A percentile compares a stretch with the other conserved stretches of the same genome.
Evolutionary conservation across 2,113 vertebrate genomes (phyloP).

Genomic region (Limanda limanda): DNA sequence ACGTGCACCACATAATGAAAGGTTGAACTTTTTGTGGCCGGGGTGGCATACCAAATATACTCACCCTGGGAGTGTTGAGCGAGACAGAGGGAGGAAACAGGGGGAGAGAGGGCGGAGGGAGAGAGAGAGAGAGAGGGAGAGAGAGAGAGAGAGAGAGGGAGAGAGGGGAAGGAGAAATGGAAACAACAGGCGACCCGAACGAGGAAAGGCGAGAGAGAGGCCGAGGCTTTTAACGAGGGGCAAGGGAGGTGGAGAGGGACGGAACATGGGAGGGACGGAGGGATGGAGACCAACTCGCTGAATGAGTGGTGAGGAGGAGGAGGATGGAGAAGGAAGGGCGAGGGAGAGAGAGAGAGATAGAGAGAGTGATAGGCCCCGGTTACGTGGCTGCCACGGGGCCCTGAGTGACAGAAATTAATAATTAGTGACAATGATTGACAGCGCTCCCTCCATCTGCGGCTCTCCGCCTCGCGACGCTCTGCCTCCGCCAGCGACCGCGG

Average conservation of each 20-base stretch:
- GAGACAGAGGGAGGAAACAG: slow-evolving; percentile 29
- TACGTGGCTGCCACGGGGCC: slow-evolving; percentile 89
- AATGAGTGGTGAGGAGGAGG: slow-evolving; percentile 79
- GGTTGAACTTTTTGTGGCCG: slow-evolving; percentile 85
- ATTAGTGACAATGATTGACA: slow-evolving; percentile 99
- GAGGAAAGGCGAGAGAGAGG: slow-evolving; percentile 50
- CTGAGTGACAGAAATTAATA: slow-evolving; percentile 99
- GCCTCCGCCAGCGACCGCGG: slow-evolving; percentile 92
- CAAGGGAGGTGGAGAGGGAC: slow-evolving; percentile 58
- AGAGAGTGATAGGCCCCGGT: slow-evolving; percentile 63
- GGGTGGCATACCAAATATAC: slow-evolving; percentile 91
- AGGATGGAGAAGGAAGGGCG: slow-evolving; percentile 58
- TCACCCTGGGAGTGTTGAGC: slow-evolving; percentile 84
- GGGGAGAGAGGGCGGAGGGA: background rate
- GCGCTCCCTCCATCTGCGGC: slow-evolving; percentile 94
- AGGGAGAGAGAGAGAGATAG: slow-evolving; percentile 24
- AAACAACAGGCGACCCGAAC: slow-evolving; percentile 57
- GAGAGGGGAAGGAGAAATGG: slow-evolving; percentile 38
- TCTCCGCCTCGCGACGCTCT: slow-evolving; percentile 92
- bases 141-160: no score
- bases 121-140: no score
- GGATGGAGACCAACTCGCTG: slow-evolving; percentile 40
- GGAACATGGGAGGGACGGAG: slow-evolving; percentile 54
- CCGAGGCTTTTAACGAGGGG: slow-evolving; percentile 73
- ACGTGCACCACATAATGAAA: slow-evolving; percentile 86